Evolutionary conservation across 1,140 invertebrate genomes (phyloP), one percentile per base, ranked within the genome.

Genomic region (Tetranychus urticae): DNA sequence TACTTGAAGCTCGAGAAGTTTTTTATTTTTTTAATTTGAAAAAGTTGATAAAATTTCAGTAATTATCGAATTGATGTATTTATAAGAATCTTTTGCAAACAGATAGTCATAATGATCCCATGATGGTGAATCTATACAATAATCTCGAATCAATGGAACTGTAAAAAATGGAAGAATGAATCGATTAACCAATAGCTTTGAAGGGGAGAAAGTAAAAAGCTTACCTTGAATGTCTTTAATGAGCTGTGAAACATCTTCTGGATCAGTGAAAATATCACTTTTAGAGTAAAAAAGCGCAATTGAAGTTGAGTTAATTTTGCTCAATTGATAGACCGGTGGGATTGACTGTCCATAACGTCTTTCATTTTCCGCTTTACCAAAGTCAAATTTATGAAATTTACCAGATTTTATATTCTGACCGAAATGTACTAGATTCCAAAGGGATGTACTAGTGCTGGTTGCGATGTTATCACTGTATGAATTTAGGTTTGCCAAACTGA

Each of bases 371-470:
- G 60, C 23, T 14, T 5, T n/a, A 31, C 59, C 59, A 36, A 59
- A 39, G 33, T 61, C 59, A 31, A 54, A 61, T 23, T 58, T 57
- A 34, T 4, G 4, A 39, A 61, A 61, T 1, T 36, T 36, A 6
- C 37, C 23, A 14, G 46, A 10, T 6, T 59, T 14, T 13, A 61
- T 54, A 23, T 55, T 73, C 67, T 78, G 77, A 35, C 69, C 73
- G 66, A 69, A 78, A 64, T 78, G 76, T n/a, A 83, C 73, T 8
- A 90, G 67, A 66, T 86, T 87, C 67, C 80, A 80, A 0, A 80
- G 78, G 0, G 87, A 85, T 1, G 86, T 77, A 5, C 88, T 88
- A 1, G 86, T 84, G 2, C 89, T 93, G 84, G 13, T 79, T 78
- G 2, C 85, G 70, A 67, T 88, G 83, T 84, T 82, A 0, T 88